Evolutionary conservation across 2,888 invertebrate species (phyloP), one percentile per base, ranked within the genome.

Genomic region (Hartigia nigra): DNA sequence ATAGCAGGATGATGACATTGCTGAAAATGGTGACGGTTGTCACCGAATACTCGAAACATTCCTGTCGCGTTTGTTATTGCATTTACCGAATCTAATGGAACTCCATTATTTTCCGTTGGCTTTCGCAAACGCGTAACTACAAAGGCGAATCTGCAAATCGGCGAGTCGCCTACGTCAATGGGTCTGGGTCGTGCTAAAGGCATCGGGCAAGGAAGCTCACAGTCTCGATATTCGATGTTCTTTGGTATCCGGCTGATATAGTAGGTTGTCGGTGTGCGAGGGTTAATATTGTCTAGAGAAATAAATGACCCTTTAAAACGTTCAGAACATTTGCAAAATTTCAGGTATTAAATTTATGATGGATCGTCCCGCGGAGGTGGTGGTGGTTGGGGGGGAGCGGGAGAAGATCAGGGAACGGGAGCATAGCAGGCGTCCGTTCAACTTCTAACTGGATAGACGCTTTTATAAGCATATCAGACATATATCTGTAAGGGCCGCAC

Each of bases 271-370:
- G 34, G 12, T 31, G 76, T 75, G 76, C 72, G 74, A 69, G 74
- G 76, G 77, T 81, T 81, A 79, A 81, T 77, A 77, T 79, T 77
- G 76, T 77, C 78, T 81, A 75, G 69, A 35, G 76, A 78, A 81
- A 82, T 80, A 78, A 83, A 83, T 82, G 82, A 81, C 76, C 81
- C 80, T 80, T 80, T 81, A 82, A 82, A 80, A 79, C 84, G 83
- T 79, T 85, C 79, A 83, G 84, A 86, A 84, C 87, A 85, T 83
- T 85, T 84, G 81, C 84, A 84, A 88, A 89, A 87, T 89, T 89
- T 87, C 85, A 84, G 87, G 87, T 86, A 87, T 86, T 89, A 88
- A 89, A 89, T 86, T 87, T 84, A 86, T 88, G 89, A 89, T 88
- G 89, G 87, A 89, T 88, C 87, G 87, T 84, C 81, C 84, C 84